phyloP scores from a whole-genome alignment of 2,888 invertebrate genomes.

The Cephus pulcher region DNA sequence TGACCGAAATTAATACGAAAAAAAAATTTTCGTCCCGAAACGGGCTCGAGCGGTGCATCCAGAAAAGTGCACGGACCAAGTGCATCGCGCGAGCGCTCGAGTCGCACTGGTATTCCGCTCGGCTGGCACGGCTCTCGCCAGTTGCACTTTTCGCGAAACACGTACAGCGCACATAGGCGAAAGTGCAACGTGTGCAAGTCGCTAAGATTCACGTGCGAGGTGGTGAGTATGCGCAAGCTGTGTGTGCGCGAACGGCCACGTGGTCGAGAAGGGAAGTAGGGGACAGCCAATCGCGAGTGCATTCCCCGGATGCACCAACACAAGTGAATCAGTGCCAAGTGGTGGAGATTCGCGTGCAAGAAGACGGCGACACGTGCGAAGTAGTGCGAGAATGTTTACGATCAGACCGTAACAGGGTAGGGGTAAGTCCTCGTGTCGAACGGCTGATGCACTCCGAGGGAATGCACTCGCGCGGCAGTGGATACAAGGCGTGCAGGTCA shows the following conservation, averaged over 20 bases:
- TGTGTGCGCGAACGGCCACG: too few species aligned
- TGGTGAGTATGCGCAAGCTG: too few species aligned
- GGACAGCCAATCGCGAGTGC: too few species aligned
- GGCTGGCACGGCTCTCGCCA: background rate
- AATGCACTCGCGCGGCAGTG: slow-evolving; percentile 14
- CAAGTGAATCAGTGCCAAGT: background rate
- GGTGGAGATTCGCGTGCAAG: slow-evolving; percentile 1
- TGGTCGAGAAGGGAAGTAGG: too few species aligned
- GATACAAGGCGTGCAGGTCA: slow-evolving; percentile 5
- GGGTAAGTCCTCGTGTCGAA: background rate
- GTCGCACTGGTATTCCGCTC: background rate
- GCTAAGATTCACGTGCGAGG: too few species aligned
- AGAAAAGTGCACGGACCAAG: background rate
- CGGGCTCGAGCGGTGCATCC: too few species aligned
- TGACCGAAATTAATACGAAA: too few species aligned
- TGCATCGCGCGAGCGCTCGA: slow-evolving; percentile 1
- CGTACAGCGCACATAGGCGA: background rate
- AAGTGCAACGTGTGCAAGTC: too few species aligned
- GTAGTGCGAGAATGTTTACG: background rate
- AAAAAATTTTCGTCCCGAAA: too few species aligned
- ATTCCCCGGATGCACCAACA: too few species aligned
- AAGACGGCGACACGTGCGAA: background rate
- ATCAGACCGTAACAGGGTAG: background rate
- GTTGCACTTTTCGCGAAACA: background rate
- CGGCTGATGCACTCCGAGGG: slow-evolving; percentile 23